A percentile compares a stretch with the other conserved stretches of the same genome.
Conservation (phyloP, 2,888 invertebrate species). For the Calameuta filiformis region DNA sequence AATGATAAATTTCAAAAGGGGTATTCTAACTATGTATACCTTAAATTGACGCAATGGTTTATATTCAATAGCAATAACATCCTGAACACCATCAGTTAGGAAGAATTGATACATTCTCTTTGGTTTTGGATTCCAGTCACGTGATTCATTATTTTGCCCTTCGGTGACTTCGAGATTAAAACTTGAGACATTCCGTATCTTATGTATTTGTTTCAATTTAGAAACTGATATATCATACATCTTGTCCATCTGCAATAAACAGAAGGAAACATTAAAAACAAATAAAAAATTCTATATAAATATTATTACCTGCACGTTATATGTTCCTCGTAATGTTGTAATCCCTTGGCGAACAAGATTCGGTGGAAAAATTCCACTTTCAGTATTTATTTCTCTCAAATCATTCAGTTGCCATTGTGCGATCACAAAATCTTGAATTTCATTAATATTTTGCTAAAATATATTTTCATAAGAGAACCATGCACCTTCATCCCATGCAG, state of each 20-base stretch:
- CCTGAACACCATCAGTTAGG: slow-evolving; percentile 81
- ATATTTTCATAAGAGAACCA: slow-evolving; percentile 1
- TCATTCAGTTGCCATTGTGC: slow-evolving; percentile 77
- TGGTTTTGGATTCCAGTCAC: slow-evolving; percentile 69
- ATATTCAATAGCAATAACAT: slow-evolving; percentile 79
- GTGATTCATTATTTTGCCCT: slow-evolving; percentile 67
- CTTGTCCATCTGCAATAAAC: slow-evolving; percentile 57
- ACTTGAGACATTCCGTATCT: slow-evolving; percentile 65
- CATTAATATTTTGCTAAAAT: slow-evolving; percentile 57
- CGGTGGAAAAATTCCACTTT: slow-evolving; percentile 72
- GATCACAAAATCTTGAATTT: slow-evolving; percentile 71
- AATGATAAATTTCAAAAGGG: not conserved
- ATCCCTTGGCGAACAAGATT: slow-evolving; percentile 68
- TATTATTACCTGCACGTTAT: slow-evolving; percentile 74
- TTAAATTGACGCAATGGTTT: slow-evolving; percentile 71
- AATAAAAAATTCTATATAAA: slow-evolving; percentile 73
- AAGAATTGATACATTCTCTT: slow-evolving; percentile 77
- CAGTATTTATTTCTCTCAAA: slow-evolving; percentile 70
- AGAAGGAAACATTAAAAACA: slow-evolving; percentile 34
- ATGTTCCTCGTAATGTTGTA: slow-evolving; percentile 69
- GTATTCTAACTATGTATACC: slow-evolving; percentile 56
- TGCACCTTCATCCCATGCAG: not conserved
- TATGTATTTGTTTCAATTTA: slow-evolving; percentile 62
- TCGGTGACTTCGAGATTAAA: slow-evolving; percentile 71
- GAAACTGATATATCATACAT: slow-evolving; percentile 63